Evolutionary conservation across 2,113 vertebrate species (phyloP).

Genomic region (Cyphomyrus plagiostoma): DNA sequence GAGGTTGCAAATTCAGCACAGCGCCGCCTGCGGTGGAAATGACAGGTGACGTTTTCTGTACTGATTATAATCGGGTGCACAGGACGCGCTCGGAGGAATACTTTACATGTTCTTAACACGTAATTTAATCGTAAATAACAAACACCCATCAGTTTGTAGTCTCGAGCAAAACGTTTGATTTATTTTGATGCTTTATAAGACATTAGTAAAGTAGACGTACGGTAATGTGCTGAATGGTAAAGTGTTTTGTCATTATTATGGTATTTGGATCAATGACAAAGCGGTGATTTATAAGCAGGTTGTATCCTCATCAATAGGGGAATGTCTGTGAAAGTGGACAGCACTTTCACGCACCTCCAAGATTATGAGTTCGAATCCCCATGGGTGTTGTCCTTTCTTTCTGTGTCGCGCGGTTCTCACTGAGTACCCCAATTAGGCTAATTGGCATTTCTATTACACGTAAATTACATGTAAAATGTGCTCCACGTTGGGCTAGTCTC

Average conservation of each 20-base stretch:
- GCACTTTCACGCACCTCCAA: background rate
- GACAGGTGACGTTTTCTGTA: background rate
- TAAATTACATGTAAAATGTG: background rate
- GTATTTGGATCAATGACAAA: background rate
- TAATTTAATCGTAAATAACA: background rate
- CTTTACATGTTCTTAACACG: background rate
- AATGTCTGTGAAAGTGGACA: background rate
- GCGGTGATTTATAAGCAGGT: background rate
- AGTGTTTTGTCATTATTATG: background rate
- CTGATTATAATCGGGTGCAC: background rate
- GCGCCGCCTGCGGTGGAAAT: conserved; percentile 10
- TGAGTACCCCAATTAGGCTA: background rate
- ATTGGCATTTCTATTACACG: background rate
- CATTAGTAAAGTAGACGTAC: background rate
- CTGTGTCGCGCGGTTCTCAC: background rate
- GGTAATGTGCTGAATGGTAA: background rate
- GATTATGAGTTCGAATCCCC: background rate
- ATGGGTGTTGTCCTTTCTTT: background rate
- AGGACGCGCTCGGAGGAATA: background rate
- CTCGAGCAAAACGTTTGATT: background rate
- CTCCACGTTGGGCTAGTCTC: background rate
- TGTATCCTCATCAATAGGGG: background rate
- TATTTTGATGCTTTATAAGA: background rate
- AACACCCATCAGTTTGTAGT: background rate
- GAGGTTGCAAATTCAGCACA: background rate